These are phyloP conservation scores for Pipistrellus nathusii DNA, from an alignment of 2,797 vertebrate genomes.

Conservation along the genomic window DNA sequence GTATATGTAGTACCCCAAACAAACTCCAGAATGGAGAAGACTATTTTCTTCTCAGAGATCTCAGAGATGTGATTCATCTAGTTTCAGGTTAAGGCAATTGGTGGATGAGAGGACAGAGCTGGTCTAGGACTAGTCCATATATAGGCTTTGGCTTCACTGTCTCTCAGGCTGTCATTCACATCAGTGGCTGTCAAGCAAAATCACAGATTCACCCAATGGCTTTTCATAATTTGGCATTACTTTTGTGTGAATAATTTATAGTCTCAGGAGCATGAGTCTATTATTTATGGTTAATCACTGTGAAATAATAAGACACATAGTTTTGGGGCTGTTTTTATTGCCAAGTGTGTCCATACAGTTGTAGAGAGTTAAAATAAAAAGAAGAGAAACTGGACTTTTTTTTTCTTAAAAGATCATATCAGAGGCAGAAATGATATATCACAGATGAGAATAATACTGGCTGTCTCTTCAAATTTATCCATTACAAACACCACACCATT, in stretches of 20 bases:
- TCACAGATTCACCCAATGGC: slow-evolving; percentile 55
- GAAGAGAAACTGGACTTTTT: slow-evolving; percentile 59
- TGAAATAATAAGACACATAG: slow-evolving; percentile 65
- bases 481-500: slow-evolving; percentile 70
- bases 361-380: slow-evolving; percentile 73
- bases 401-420: slow-evolving; percentile 74
- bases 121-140: neutral
- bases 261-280: slow-evolving; percentile 59
- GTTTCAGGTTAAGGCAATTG: neutral
- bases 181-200: slow-evolving; percentile 61
- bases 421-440: slow-evolving; percentile 78
- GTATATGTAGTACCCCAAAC: neutral
- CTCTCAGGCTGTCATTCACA: slow-evolving; percentile 68
- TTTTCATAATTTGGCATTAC: slow-evolving; percentile 80
- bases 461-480: slow-evolving; percentile 82
- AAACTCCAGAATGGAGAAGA: neutral
- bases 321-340: slow-evolving; percentile 72
- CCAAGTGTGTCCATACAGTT: slow-evolving; percentile 33
- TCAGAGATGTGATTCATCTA: neutral
- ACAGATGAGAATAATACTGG: slow-evolving; percentile 80
- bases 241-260: slow-evolving; percentile 80
- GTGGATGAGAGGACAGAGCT: neutral
- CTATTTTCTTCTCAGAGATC: neutral
- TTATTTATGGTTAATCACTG: slow-evolving; percentile 75
- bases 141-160: neutral